phyloP scores from a whole-genome alignment of 2,888 invertebrate species.

The Pterostichus madidus region DNA sequence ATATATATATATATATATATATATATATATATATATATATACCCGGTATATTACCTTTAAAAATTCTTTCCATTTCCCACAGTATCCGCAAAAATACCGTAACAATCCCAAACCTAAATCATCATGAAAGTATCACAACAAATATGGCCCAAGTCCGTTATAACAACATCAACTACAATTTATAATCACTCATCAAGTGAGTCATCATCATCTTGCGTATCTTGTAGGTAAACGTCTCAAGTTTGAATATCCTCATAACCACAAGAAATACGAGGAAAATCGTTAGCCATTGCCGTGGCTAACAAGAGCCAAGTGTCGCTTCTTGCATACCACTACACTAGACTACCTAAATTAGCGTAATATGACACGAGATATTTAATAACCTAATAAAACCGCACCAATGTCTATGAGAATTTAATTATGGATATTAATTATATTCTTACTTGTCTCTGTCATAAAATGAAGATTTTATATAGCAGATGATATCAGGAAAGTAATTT shows the following conservation, averaged over 20 bases:
- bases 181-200: too few species aligned
- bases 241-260: not conserved
- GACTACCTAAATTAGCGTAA: constrained; percentile 40
- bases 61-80: too few species aligned
- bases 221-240: too few species aligned
- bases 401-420: constrained; percentile 35
- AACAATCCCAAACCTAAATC: too few species aligned
- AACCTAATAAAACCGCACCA: constrained; percentile 14
- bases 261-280: constrained; percentile 19
- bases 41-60: too few species aligned
- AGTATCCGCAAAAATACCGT: too few species aligned
- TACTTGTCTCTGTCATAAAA: not conserved
- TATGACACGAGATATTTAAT: constrained; percentile 39
- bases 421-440: constrained; percentile 1
- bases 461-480: constrained; percentile 2
- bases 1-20: too few species aligned
- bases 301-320: constrained; percentile 3
- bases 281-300: not conserved
- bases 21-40: too few species aligned
- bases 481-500: not conserved
- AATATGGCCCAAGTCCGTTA: too few species aligned
- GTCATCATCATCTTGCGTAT: too few species aligned
- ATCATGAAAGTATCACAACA: too few species aligned
- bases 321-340: constrained; percentile 1
- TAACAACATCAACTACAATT: too few species aligned